A percentile compares a stretch with the other conserved stretches of the same genome.
These are phyloP conservation scores for Crotalus horridus DNA, from an alignment of 2,113 vertebrate species.

Conservation along the genomic window DNA sequence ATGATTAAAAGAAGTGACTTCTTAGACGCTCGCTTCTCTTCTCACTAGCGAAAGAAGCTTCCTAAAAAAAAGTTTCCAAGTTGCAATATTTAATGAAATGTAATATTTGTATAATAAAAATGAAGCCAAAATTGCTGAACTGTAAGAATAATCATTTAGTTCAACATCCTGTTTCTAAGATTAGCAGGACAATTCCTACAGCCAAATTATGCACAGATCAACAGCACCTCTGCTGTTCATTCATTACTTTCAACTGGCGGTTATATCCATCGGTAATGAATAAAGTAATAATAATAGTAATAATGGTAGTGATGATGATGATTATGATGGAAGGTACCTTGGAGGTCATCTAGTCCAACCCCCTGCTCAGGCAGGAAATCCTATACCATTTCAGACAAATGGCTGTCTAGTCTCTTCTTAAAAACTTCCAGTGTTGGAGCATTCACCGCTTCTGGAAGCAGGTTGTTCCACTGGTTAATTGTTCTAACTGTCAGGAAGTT, in stretches of 20 bases:
- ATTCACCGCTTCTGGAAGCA: too few species aligned
- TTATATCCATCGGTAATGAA: neutral
- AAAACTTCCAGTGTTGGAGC: too few species aligned
- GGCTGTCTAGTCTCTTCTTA: too few species aligned
- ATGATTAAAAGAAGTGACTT: neutral
- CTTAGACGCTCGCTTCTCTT: neutral
- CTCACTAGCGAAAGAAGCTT: neutral
- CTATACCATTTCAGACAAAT: too few species aligned
- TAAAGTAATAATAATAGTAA: neutral
- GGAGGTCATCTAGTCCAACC: too few species aligned
- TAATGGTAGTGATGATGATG: too few species aligned
- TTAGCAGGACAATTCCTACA: neutral
- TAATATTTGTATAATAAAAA: neutral
- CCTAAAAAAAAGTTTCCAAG: neutral
- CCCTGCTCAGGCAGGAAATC: too few species aligned
- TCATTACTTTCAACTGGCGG: neutral
- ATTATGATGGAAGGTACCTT: too few species aligned
- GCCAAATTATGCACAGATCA: neutral
- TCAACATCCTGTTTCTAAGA: neutral
- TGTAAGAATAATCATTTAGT: neutral
- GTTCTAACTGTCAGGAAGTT: too few species aligned
- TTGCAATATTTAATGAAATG: neutral
- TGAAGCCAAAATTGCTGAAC: neutral
- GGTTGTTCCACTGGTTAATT: too few species aligned
- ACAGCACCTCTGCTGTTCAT: neutral